Conservation (phyloP, 2,113 vertebrate species). For the Brachyistius frenatus region DNA sequence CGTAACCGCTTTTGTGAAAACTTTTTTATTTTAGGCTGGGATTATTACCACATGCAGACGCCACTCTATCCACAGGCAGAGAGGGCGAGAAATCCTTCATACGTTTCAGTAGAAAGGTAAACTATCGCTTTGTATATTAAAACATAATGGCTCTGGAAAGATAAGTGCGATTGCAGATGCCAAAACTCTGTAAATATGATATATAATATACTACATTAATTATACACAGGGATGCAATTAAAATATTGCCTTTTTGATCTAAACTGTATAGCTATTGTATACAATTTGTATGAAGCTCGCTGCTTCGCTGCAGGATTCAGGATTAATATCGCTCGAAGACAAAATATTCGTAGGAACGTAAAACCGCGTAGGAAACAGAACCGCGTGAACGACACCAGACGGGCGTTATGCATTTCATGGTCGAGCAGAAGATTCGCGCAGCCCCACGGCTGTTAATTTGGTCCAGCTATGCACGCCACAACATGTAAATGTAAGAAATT, state of each 20-base stretch:
- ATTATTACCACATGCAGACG: constrained; percentile 71
- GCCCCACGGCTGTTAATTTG: constrained; percentile 51
- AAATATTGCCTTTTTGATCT: constrained; percentile 82
- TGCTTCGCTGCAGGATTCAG: constrained; percentile 40
- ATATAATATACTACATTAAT: constrained; percentile 68
- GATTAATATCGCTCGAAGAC: constrained; percentile 30
- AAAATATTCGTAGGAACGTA: constrained; percentile 39
- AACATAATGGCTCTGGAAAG: constrained; percentile 75
- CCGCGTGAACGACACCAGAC: constrained; percentile 38
- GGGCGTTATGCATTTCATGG: constrained; percentile 13
- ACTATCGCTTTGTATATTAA: constrained; percentile 61
- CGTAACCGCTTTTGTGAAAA: constrained; percentile 58
- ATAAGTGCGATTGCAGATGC: constrained; percentile 63
- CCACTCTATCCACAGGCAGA: constrained; percentile 71
- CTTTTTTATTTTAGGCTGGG: constrained; percentile 80
- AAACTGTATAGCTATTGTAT: constrained; percentile 77
- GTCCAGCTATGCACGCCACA: constrained; percentile 54
- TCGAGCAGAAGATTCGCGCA: constrained; percentile 2
- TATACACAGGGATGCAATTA: constrained; percentile 81
- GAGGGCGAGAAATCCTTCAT: constrained; percentile 58
- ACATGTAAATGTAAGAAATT: constrained; percentile 16
- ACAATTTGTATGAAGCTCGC: constrained; percentile 64
- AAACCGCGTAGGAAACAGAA: constrained; percentile 28
- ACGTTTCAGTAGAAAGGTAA: constrained; percentile 76
- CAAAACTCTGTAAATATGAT: constrained; percentile 67